A percentile compares a stretch with the other conserved stretches of the same genome.
phyloP scores from a whole-genome alignment of 2,888 invertebrate species.

The Hypselothyrea guttata region DNA sequence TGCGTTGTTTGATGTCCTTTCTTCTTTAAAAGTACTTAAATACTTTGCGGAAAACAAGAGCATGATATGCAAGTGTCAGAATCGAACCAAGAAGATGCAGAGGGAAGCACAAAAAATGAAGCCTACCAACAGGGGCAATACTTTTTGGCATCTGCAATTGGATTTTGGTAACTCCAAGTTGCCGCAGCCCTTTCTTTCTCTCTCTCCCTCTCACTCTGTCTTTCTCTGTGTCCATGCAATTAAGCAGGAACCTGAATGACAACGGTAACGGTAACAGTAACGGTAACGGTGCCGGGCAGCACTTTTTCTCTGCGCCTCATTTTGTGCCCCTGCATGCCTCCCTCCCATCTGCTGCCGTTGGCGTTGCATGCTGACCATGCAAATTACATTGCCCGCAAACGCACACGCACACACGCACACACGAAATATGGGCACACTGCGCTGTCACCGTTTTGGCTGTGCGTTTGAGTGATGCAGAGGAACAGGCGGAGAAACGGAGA shows the following conservation, averaged over 20 bases:
- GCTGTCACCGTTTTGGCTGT: slow-evolving; percentile 67
- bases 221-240: slow-evolving; percentile 70
- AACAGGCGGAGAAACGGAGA: slow-evolving; percentile 38
- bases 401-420: slow-evolving; percentile 12
- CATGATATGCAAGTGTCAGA: no score
- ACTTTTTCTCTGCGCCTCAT: slow-evolving; percentile 15
- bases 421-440: slow-evolving; percentile 51
- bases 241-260: slow-evolving; percentile 49
- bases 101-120: no score
- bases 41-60: no score
- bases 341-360: slow-evolving; percentile 34
- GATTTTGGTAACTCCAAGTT: slow-evolving; percentile 60
- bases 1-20: no score
- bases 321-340: slow-evolving; percentile 16
- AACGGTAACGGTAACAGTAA: neutral
- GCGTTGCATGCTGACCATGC: slow-evolving; percentile 71
- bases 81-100: no score
- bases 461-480: slow-evolving; percentile 69
- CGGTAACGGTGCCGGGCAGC: neutral
- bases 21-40: no score
- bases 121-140: no score
- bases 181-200: no score
- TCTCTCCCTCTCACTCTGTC: no score
- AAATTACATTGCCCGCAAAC: slow-evolving; percentile 64
- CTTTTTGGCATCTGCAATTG: slow-evolving; percentile 59